Evolutionary conservation across 2,888 invertebrate genomes (phyloP).

Genomic region (Megastigmus dorsalis): DNA sequence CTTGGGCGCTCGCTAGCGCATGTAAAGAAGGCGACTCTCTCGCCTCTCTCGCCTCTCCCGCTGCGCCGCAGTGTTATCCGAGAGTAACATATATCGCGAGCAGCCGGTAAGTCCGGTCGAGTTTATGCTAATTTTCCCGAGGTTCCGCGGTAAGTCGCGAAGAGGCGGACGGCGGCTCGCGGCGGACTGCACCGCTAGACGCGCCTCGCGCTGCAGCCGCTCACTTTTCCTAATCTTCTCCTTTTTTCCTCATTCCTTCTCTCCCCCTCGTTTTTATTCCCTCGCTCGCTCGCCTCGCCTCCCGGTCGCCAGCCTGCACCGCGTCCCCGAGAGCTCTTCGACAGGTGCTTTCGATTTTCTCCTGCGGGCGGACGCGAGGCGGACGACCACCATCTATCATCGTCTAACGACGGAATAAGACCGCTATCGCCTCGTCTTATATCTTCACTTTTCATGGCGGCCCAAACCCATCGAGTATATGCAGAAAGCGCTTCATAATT

Average conservation of each 20-base stretch:
- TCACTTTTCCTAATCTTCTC: slow-evolving; percentile 49
- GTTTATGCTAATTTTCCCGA: slow-evolving; percentile 47
- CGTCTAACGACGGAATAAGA: slow-evolving; percentile 28
- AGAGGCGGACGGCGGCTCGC: too few relatives aligned
- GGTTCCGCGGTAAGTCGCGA: slow-evolving; percentile 6
- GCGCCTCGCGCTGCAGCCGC: slow-evolving; percentile 11
- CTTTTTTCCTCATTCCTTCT: not conserved
- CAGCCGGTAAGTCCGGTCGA: slow-evolving; percentile 42
- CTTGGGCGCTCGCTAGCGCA: slow-evolving; percentile 6
- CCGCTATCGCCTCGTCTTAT: not conserved
- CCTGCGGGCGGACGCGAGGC: too few relatives aligned
- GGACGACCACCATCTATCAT: slow-evolving; percentile 50
- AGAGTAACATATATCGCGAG: slow-evolving; percentile 23
- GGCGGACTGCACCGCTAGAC: not conserved
- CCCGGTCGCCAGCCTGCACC: not conserved
- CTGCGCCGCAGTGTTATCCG: slow-evolving; percentile 10
- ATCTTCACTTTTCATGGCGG: not conserved
- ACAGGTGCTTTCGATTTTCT: slow-evolving; percentile 53
- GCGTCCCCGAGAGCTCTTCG: slow-evolving; percentile 23
- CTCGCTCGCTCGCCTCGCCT: not conserved
- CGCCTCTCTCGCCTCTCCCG: slow-evolving; percentile 2
- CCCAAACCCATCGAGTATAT: too few relatives aligned
- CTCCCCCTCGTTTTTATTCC: not conserved
- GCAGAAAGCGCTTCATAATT: too few relatives aligned
- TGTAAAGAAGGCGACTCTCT: slow-evolving; percentile 48